Percentiles rank a stretch among this genome's conserved stretches.
Conservation (phyloP, 2,888 invertebrate species). For the Exephanes ischioxanthus region DNA sequence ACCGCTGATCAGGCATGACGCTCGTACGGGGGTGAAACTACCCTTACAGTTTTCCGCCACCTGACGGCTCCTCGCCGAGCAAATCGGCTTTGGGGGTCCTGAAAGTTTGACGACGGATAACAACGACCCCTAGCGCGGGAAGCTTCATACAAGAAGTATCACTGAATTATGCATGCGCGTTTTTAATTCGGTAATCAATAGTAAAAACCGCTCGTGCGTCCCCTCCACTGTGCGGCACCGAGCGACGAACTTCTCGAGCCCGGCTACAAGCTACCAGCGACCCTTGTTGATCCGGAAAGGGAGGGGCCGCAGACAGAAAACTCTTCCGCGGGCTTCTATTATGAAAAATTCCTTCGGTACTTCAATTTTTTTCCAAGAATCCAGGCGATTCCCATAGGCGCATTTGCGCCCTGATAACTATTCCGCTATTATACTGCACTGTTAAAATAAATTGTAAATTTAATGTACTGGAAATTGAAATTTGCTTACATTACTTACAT, state of each 20-base stretch:
- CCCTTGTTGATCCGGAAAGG: constrained; percentile 72
- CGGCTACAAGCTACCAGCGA: constrained; percentile 69
- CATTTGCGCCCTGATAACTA: too few relatives aligned
- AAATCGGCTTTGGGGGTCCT: constrained; percentile 7
- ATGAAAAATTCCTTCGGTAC: constrained; percentile 15
- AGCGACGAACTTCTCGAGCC: constrained; percentile 71
- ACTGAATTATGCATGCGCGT: constrained; percentile 83
- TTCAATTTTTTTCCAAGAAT: constrained; percentile 1
- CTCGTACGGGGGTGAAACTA: not conserved
- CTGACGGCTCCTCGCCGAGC: constrained; percentile 23
- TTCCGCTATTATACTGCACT: too few relatives aligned
- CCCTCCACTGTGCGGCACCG: constrained; percentile 64
- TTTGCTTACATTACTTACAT: too few relatives aligned
- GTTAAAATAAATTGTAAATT: too few relatives aligned
- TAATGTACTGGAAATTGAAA: too few relatives aligned
- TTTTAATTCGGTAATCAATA: constrained; percentile 84
- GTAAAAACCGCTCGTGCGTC: constrained; percentile 81
- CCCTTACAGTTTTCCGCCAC: constrained; percentile 26
- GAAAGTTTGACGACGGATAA: constrained; percentile 41
- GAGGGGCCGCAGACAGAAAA: constrained; percentile 70
- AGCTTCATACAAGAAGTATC: constrained; percentile 70
- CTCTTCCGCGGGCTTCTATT: constrained; percentile 46
- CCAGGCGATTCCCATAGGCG: too few relatives aligned
- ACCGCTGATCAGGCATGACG: constrained; percentile 1
- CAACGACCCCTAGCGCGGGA: constrained; percentile 64